Evolutionary conservation across 2,888 invertebrate species (phyloP), one percentile per base, ranked within the genome.

Genomic region (Theristus sp.): DNA sequence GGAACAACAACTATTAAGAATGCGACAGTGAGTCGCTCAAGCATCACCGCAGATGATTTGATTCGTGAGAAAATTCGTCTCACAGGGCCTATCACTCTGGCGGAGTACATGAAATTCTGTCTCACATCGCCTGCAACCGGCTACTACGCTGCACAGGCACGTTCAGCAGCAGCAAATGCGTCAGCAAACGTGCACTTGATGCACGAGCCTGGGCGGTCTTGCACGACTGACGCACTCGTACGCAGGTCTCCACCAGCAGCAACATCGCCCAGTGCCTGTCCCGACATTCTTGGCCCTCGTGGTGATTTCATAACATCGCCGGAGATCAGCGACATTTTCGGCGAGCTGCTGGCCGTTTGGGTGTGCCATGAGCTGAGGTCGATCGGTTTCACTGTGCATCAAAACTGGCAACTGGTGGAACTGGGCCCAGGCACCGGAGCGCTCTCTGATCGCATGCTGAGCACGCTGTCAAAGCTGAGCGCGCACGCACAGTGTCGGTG

Each of bases 231-330:
- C 38, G 10, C 38, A 38, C 38, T 38, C 38, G 38, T 13, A 13
- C 38, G 20, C 38, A 13, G 10, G 20, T 20, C 20, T 20, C 10
- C 38, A 13, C 38, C 10, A 38, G 10, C 38, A 38, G 38, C 20
- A 38, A 38, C 38, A n/a, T 38, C 38, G 20, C 38, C 20, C 38
- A 38, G 10, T 38, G 10, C 10, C 38, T 38, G 10, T 20, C 38
- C n/a, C n/a, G 26, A 94, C 77, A 86, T 89, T 1, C 87, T 96
- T 74, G 93, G 96, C 0, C 78, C 80, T 57, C 76, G 81, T 13
- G 98, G 96, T 0, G 96, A 98, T 75, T 98, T 96, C 71, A 84
- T 87, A 62, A 98, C 98, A 2, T 93, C 96, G 0, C 98, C 98
- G 2, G 98, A 98, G 81, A 84, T 98, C 60, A 85, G 84, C 66